Percentiles rank a stretch among this genome's conserved stretches.
Evolutionary conservation across 2,888 invertebrate species (phyloP).

Genomic region (Zaprionus lineosus): DNA sequence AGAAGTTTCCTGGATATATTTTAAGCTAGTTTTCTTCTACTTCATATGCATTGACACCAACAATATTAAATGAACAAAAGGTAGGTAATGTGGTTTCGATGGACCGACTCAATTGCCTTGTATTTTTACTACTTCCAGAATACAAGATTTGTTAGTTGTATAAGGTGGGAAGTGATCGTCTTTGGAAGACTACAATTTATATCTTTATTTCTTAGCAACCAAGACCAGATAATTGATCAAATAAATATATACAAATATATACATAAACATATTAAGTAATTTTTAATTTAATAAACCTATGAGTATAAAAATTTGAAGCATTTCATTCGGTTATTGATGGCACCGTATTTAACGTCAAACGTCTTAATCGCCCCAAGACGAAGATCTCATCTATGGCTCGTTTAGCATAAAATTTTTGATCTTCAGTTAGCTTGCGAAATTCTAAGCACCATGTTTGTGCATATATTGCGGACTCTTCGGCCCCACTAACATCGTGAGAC

Average conservation of each 20-base stretch:
- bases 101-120: too few relatives aligned
- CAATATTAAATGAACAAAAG: too few relatives aligned
- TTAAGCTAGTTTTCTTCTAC: too few relatives aligned
- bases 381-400: slow-evolving; percentile 67
- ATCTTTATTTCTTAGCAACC: slow-evolving; percentile 32
- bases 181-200: slow-evolving; percentile 20
- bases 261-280: slow-evolving; percentile 12
- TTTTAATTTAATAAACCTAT: slow-evolving; percentile 12
- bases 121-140: too few relatives aligned
- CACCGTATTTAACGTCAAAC: slow-evolving; percentile 56
- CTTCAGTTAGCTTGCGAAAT: slow-evolving; percentile 63
- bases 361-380: slow-evolving; percentile 57
- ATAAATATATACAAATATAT: slow-evolving; percentile 44
- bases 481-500: slow-evolving; percentile 42
- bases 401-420: slow-evolving; percentile 65
- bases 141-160: neutral
- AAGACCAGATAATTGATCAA: slow-evolving; percentile 30
- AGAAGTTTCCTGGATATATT: too few relatives aligned
- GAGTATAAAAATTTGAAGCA: slow-evolving; percentile 1
- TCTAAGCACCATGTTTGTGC: slow-evolving; percentile 66
- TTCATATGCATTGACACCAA: too few relatives aligned
- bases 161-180: slow-evolving; percentile 30
- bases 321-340: slow-evolving; percentile 53
- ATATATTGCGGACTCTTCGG: slow-evolving; percentile 57
- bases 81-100: too few relatives aligned